Base-by-base conservation (phyloP, 2,888 invertebrate genomes). In the Eucera pruinosa region DNA sequence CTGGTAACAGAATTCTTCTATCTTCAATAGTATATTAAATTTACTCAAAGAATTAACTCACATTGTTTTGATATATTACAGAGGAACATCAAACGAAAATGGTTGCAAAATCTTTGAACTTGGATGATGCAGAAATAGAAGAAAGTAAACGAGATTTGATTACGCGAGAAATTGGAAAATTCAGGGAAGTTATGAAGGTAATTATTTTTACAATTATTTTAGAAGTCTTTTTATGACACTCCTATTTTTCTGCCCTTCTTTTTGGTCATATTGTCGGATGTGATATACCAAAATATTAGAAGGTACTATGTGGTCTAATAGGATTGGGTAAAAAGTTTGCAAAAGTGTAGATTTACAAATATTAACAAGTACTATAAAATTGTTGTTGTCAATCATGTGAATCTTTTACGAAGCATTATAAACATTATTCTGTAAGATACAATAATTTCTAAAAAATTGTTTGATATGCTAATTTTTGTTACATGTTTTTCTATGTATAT, bases 121-220 rank as follows among this genome's bases (percentile, higher is more conserved):
- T 97, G 39, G 96, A 97, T 87, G 97, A 97, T 89, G 96, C 97
- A 36, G 98, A 97, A 92, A 96, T 98, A 78, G 99, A 99, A 91
- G 98, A 98, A 93, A 98, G 98, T 91, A 98, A 98, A 93, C 96
- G 98, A 58, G 98, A 98, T 93, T 95, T 99, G 87, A 99, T 99
- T 87, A 98, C 97, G 90, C 95, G 98, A 87, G 99, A 99, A 95
- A 99, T 99, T 93, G 97, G 97, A 88, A 98, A 98, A 93, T 99
- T 99, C 94, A 95, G 99, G 80, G 98, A 98, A 94, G 97, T 97
- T 86, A 98, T 98, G 96, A 98, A 98, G 97, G 97, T 97, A 95
- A 94, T 94, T 86, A 81, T 83, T 79, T 36, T 80, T 73, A 78
- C 41, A 60, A 72, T 73, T 55, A 69, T 36, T 52, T 64, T 57